phyloP scores from a whole-genome alignment of 2,797 vertebrate genomes.

The Champsocephalus gunnari region DNA sequence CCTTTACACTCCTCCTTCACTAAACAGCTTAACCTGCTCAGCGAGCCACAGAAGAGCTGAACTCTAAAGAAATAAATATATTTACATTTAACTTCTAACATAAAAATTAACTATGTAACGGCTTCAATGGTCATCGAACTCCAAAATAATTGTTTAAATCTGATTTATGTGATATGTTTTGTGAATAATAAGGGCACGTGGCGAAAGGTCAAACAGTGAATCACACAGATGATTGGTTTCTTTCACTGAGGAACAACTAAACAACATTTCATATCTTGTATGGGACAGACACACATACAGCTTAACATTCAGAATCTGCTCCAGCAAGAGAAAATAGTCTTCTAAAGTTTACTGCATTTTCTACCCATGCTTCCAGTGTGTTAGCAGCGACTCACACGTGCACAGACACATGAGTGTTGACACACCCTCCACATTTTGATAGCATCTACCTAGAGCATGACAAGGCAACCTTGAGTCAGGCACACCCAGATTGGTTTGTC shows the following conservation, averaged over 20 bases:
- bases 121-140: not conserved
- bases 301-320: not conserved
- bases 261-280: not conserved
- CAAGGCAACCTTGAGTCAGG: slow-evolving; percentile 19
- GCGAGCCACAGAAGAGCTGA: slow-evolving; percentile 7
- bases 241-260: not conserved
- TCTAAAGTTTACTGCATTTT: not conserved
- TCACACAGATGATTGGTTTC: not conserved
- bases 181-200: not conserved
- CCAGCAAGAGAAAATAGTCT: not conserved
- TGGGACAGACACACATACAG: not conserved
- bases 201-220: slow-evolving; percentile 17
- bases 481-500: slow-evolving; percentile 50
- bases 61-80: not conserved
- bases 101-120: not conserved
- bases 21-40: slow-evolving; percentile 9
- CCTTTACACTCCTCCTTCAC: not conserved
- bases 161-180: not conserved
- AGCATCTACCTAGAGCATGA: slow-evolving; percentile 36
- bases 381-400: not conserved
- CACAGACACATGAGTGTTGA: slow-evolving; percentile 19
- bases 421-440: slow-evolving; percentile 41
- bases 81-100: not conserved
- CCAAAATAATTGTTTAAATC: not conserved
- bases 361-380: not conserved